phyloP scores from a whole-genome alignment of 1,140 invertebrate genomes.

The Epicauta chinensis region DNA sequence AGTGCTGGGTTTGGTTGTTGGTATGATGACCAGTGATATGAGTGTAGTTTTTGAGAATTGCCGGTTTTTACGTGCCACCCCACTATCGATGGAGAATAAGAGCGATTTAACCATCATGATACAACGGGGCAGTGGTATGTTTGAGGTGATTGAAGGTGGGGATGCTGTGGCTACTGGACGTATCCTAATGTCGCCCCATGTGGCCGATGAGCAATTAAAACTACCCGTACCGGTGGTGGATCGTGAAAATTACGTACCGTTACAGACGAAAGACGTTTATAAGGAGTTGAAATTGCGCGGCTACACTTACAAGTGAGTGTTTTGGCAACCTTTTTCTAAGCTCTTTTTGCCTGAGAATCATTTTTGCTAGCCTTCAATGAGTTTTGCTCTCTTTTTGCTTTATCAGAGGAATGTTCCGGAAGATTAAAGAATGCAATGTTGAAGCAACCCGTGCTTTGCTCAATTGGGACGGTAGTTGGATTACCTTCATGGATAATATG shows the following conservation, averaged over 20 bases:
- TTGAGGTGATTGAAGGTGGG: slow-evolving; percentile 52
- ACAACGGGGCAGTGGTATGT: slow-evolving; percentile 71
- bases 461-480: slow-evolving; percentile 76
- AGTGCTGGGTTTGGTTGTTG: slow-evolving; percentile 71
- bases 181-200: not conserved
- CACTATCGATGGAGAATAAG: slow-evolving; percentile 51
- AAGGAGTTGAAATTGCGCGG: slow-evolving; percentile 85
- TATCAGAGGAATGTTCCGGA: slow-evolving; percentile 21
- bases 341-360: not conserved
- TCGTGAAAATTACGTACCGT: not conserved
- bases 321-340: not conserved
- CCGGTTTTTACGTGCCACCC: slow-evolving; percentile 74
- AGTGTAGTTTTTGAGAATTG: slow-evolving; percentile 84
- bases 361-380: not conserved
- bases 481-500: slow-evolving; percentile 89
- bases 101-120: slow-evolving; percentile 75
- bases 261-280: slow-evolving; percentile 68
- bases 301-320: slow-evolving; percentile 70
- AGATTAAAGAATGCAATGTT: slow-evolving; percentile 19
- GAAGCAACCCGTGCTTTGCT: slow-evolving; percentile 49
- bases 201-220: not conserved
- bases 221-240: not conserved
- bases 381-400: not conserved
- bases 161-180: slow-evolving; percentile 6
- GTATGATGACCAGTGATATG: slow-evolving; percentile 59